Conservation (phyloP, 2,797 vertebrate species). For the Paedocypris micromegethes region DNA sequence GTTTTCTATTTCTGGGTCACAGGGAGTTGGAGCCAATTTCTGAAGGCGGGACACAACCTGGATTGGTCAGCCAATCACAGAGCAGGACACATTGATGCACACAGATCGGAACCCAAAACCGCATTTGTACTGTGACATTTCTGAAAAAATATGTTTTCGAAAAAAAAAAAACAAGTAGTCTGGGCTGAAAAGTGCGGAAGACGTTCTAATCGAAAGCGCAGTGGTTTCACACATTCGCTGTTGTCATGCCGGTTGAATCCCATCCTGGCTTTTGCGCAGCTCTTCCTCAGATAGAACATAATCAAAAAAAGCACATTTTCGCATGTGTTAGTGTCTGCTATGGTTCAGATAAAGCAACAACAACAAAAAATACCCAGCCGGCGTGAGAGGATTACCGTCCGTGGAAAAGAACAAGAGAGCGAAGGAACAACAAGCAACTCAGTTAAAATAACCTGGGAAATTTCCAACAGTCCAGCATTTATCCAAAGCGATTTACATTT, state of each 20-base stretch:
- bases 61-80: too few relatives aligned
- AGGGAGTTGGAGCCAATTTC: too few relatives aligned
- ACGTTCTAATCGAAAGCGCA: background rate
- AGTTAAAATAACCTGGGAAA: slow-evolving; percentile 11
- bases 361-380: slow-evolving; percentile 5
- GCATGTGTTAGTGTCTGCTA: slow-evolving; percentile 8
- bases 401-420: slow-evolving; percentile 6
- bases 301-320: background rate
- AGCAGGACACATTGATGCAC: too few relatives aligned
- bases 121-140: too few relatives aligned
- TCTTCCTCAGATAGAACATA: slow-evolving; percentile 12
- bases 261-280: slow-evolving; percentile 6
- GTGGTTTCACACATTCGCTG: background rate
- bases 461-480: too few relatives aligned
- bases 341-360: background rate
- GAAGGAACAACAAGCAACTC: slow-evolving; percentile 16
- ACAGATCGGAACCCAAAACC: too few relatives aligned
- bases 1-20: too few relatives aligned
- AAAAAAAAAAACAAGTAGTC: background rate
- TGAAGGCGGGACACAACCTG: too few relatives aligned
- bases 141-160: too few relatives aligned
- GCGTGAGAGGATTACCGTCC: slow-evolving; percentile 17
- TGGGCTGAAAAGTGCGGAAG: background rate
- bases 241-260: slow-evolving; percentile 14
- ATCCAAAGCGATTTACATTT: too few relatives aligned